Base-by-base conservation (phyloP, 2,888 invertebrate species). In the Gymnoscelis rufifasciata region DNA sequence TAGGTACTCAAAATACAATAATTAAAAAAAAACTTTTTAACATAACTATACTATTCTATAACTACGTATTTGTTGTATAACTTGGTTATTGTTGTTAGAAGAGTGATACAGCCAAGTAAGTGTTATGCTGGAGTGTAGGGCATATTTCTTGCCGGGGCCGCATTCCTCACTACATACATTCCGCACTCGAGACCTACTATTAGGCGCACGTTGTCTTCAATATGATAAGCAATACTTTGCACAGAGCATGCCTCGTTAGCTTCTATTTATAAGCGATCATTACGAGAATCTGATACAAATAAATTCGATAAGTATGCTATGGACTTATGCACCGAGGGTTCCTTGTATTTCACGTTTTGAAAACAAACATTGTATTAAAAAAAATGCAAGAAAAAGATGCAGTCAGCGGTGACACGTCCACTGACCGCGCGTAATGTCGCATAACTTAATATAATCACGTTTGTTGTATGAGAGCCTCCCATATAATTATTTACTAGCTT, bases 141-240 rank as follows among this genome's bases (percentile, higher is more conserved):
- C 68, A 73, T 27, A 38, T 66, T 79, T 77, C 75, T 78, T 77
- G 79, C 69, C 66, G 59, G 66, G 64, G 63, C 82, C 67, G 71
- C 83, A 82, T 82, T 80, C 82, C 76, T 67, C 55, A 66, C 71
- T 70, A 64, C 77, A 65, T 66, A 69, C 77, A 78, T 81, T 78
- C 74, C 74, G 66, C 64, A 63, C 64, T 60, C 60, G 59, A 64
- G 60, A 61, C 65, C 64, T 56, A 61, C 62, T 62, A 64, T 59
- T 64, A 63, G 40, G 47, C 43, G 36, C 58, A 57, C 53, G 55
- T 55, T 56, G 59, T 54, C 52, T 51, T 50, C 42, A 51, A 30
- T 37, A 40, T 29, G 11, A 48, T 43, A 49, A 39, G 23, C 37
- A 33, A 33, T 31, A 35, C 28, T 40, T 31, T 15, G 11, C 36